Evolutionary conservation across 2,113 vertebrate species (phyloP), one percentile per base, ranked within the genome.

Genomic region (Tenrec ecaudatus): DNA sequence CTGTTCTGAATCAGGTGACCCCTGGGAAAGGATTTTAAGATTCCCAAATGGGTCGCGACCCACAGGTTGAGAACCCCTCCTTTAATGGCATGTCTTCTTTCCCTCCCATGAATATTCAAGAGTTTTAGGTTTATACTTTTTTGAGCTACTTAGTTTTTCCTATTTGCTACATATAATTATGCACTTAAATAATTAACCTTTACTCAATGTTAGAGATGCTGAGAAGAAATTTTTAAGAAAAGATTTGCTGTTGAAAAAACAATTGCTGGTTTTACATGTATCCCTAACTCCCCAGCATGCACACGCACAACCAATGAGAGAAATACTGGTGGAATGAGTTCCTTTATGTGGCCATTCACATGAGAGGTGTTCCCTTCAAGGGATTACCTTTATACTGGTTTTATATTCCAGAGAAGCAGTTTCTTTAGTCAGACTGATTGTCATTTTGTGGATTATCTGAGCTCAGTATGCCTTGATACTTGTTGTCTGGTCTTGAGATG

Each of bases 261-360:
- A 19, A 25, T 16, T 57, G 17, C 16, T 25, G 8, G 16, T 62
- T 23, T 15, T 68, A 36, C 27, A 0, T 47, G 12, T 22, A 62
- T 0, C 1, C 12, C 11, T 58, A 33, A 9, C 1, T 47, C 11
- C 9, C 14, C 19, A 19, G 23, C 3, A 43, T 53, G 6, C 47
- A 76, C 20, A 57, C 17, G 16, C 20, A 38, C 31, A 60, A n/a
- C n/a, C 83, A 75, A 40, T 10, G 19, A 9, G 38, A 4, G 64
- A 12, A 33, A n/a, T 19, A 86, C 7, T 2, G 12, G 12, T 33
- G 31, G 33, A 33, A 71, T n/a, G 31, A 71, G 14, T 33, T 71
- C 68, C 47, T 71, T n/a, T 71, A 33, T 71, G n/a, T n/a, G n/a
- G 31, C 14, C 31, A 6, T 71, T 71, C 29, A 27, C 31, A 31